Percentiles rank a stretch among this genome's conserved stretches.
Conservation (phyloP, 2,113 vertebrate species). For the Aythya baeri region DNA sequence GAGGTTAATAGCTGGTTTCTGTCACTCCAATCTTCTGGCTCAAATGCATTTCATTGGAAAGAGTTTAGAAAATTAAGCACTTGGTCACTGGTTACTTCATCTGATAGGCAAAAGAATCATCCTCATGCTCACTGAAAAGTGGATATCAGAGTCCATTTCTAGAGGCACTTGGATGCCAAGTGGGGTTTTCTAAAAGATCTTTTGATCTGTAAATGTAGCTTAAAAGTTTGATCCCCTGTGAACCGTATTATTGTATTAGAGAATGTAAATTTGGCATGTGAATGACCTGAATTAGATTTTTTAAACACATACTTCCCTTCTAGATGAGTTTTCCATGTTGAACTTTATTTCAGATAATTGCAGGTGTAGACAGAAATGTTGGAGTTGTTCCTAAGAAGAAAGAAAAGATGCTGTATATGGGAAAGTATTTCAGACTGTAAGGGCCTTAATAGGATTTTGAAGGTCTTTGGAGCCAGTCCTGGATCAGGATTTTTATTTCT, state of each 20-base stretch:
- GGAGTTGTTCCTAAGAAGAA: neutral
- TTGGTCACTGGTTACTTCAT: neutral
- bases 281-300: neutral
- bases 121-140: neutral
- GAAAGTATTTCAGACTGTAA: neutral
- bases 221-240: neutral
- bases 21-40: neutral
- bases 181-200: neutral
- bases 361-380: conserved; percentile 29
- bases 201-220: neutral
- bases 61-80: neutral
- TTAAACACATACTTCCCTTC: neutral
- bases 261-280: neutral
- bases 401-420: neutral
- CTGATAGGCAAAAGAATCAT: neutral
- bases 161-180: neutral
- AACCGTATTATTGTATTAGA: neutral
- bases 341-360: conserved; percentile 43
- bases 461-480: neutral
- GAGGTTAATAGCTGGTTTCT: neutral
- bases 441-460: neutral
- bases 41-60: neutral
- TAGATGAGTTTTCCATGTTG: conserved; percentile 26
- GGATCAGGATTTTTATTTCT: neutral
- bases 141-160: neutral